Base-by-base conservation (phyloP, 2,888 invertebrate genomes). In the Cataglyphis albicans region DNA sequence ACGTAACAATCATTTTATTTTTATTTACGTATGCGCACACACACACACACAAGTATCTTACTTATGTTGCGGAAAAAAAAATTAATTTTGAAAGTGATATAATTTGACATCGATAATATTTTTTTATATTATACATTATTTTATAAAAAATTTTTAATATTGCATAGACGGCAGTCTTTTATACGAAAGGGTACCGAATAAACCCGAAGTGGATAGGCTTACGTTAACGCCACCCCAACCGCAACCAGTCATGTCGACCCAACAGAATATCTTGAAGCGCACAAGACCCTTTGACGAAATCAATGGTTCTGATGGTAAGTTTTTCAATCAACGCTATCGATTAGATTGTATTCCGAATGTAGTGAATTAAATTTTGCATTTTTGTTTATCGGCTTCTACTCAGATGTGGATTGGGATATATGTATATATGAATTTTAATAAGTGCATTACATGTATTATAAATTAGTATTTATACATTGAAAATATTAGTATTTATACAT, bases 261-360 rank as follows among this genome's bases (percentile, higher is more conserved):
- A 93, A 84, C 94, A 94, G 87, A 96, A 96, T 44, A 95, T 96
- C 76, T 96, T 98, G 93, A 98, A 98, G 95, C 97, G 94, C 90
- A 90, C 94, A 90, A 94, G 98, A 92, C 96, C 98, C 94, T 98
- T 97, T 94, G 98, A 99, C 92, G 98, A 98, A 95, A 96, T 98
- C 95, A 98, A 98, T 95, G 98, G 98, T 85, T 96, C 97, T 92
- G 98, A 98, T 96, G 97, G 98, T 98, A 96, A 97, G 97, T 96
- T 85, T 55, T 15, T 18, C n/a, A 64, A 64, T 48, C 21, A 21
- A 35, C 35, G 98, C 98, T 95, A 29, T 35, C n/a, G 18, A 97
- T 97, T 97, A 96, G 96, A 96, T 96, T 74, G 6, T 29, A 35
- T 86, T 82, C 83, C 83, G 88, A 12, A 15, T 70, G 12, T 70